These are phyloP conservation scores for Palloptera scutellata DNA, from an alignment of 2,888 invertebrate genomes.

Conservation along the genomic window DNA sequence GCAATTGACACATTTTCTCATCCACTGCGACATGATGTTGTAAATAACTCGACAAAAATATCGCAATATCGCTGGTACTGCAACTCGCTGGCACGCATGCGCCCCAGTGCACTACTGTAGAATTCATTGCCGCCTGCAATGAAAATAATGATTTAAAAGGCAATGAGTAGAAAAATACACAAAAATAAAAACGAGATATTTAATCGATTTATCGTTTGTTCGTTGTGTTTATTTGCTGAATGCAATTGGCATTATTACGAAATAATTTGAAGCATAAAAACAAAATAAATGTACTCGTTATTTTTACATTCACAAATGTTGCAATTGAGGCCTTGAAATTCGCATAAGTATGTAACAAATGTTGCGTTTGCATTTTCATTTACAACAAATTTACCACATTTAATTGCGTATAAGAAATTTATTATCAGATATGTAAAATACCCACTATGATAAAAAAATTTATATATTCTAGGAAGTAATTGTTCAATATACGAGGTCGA, in stretches of 20 bases:
- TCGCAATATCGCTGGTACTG: conserved; percentile 65
- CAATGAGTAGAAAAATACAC: too few relatives aligned
- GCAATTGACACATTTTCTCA: conserved; percentile 67
- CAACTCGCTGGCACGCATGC: conserved; percentile 72
- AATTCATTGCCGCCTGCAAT: conserved; percentile 29
- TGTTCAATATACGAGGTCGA: too few relatives aligned
- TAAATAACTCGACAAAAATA: conserved; percentile 54
- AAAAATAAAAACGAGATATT: too few relatives aligned
- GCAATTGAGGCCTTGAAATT: background rate
- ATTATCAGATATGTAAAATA: background rate
- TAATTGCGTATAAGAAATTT: background rate
- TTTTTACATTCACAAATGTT: background rate
- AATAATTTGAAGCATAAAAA: background rate
- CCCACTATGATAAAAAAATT: background rate
- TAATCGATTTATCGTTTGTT: too few relatives aligned
- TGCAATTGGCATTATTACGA: too few relatives aligned
- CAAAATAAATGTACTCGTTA: background rate
- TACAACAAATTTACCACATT: background rate
- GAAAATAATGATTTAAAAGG: too few relatives aligned
- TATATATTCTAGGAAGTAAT: too few relatives aligned
- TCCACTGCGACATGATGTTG: conserved; percentile 64
- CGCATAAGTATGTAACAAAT: background rate
- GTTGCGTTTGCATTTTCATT: too few relatives aligned
- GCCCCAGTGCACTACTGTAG: conserved; percentile 68
- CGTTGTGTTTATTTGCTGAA: too few relatives aligned